phyloP scores from a whole-genome alignment of 2,888 invertebrate genomes.

The Zygothrica quintamaculata region DNA sequence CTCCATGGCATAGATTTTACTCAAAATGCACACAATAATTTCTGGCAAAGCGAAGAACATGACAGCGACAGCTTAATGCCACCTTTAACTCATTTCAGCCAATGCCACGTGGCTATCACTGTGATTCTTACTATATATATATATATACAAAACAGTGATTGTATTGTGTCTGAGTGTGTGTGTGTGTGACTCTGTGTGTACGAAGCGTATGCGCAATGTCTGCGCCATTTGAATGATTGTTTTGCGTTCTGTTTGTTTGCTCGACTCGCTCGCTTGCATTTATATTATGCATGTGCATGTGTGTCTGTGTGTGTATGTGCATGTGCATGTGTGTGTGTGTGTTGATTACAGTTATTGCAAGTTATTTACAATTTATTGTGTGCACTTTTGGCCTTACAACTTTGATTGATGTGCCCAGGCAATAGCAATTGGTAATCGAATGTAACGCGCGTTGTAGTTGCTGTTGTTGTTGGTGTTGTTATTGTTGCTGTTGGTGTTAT shows the following conservation, averaged over 20 bases:
- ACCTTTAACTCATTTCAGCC: conserved; percentile 32
- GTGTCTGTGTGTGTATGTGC: conserved; percentile 23
- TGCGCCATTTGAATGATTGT: conserved; percentile 73
- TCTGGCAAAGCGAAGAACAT: conserved; percentile 70
- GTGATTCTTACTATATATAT: conserved; percentile 6
- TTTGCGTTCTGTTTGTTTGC: conserved; percentile 65
- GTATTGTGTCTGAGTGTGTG: conserved; percentile 31
- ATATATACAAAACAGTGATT: too few species aligned
- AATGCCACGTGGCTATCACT: background rate
- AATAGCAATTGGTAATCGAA: conserved; percentile 45
- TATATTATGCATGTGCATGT: background rate
- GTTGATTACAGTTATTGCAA: conserved; percentile 79
- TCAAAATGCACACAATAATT: conserved; percentile 77
- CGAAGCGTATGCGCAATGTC: conserved; percentile 74
- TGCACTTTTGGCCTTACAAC: conserved; percentile 60
- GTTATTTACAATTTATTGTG: conserved; percentile 74
- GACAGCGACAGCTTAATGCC: conserved; percentile 75
- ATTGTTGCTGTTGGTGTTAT: too few species aligned
- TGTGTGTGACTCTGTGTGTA: conserved; percentile 55
- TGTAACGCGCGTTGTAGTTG: conserved; percentile 18
- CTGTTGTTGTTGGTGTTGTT: too few species aligned
- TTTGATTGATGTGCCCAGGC: conserved; percentile 65
- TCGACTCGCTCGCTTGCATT: conserved; percentile 7
- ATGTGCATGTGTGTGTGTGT: conserved; percentile 34
- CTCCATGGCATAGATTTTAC: conserved; percentile 69